Evolutionary conservation across 2,797 vertebrate species (phyloP), one percentile per base, ranked within the genome.

Genomic region (Gallirallus australis): DNA sequence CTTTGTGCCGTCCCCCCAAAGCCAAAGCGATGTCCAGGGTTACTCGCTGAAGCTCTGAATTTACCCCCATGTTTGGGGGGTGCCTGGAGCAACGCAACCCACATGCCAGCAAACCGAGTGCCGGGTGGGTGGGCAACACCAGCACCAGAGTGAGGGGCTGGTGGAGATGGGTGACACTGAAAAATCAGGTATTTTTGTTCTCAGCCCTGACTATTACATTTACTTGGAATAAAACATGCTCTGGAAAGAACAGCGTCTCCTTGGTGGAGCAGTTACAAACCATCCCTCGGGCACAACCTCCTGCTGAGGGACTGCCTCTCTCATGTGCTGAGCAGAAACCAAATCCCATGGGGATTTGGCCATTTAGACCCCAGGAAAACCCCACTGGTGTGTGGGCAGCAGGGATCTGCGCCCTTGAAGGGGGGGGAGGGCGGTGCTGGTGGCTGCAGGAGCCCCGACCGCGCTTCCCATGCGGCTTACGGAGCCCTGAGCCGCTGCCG

Each of bases 121-220:
- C 27, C 1, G 1, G 40, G n/a, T 6, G 15, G 23, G 39, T 7
- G n/a, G 12, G 35, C 14, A 3, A n/a, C 71, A 60, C 45, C 40
- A n/a, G 54, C 2, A 1, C 15, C 0, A 0, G 33, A n/a, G 30
- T 33, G 27, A 70, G 24, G 16, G 17, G 53, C 23, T 2, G 16
- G 33, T 25, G 13, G 57, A 39, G 57, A 28, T 7, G 39, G 66
- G 23, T 50, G n/a, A 31, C 31, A 71, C 33, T 0, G 4, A 40
- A 30, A 77, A 61, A 63, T 9, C 19, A 33, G 20, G 3, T 54
- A 30, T 20, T 20, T 50, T 20, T 82, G 24, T 28, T 73, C 85
- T 53, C 39, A n/a, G 8, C 65, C 4, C 0, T 39, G 14, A 9
- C 18, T 7, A 0, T 47, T 69, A 6, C 11, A 31, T 59, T 70